Conservation (phyloP, 2,113 vertebrate species). For the Thalassarche chlororhynchos region DNA sequence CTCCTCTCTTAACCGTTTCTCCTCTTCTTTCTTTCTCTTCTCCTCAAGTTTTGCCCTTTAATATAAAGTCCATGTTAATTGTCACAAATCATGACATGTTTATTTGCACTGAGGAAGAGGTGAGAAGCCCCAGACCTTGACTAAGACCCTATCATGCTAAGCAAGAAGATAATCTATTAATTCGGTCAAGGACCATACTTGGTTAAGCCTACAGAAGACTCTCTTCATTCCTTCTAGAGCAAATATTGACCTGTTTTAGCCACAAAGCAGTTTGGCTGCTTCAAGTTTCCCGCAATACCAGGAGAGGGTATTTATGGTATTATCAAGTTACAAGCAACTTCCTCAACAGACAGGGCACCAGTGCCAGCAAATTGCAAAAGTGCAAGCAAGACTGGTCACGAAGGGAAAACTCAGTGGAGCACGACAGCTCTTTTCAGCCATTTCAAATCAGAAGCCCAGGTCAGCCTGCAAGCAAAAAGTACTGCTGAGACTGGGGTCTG, state of each 20-base stretch:
- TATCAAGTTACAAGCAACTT: neutral
- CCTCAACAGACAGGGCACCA: neutral
- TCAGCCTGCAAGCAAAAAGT: neutral
- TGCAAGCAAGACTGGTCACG: neutral
- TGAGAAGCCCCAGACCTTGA: neutral
- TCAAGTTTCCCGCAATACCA: neutral
- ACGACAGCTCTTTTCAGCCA: neutral
- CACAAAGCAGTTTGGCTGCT: neutral
- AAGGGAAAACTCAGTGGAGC: neutral
- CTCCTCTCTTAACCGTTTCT: slow-evolving; percentile 93
- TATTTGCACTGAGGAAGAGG: neutral
- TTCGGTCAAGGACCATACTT: neutral
- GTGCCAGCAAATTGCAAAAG: neutral
- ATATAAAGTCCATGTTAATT: neutral
- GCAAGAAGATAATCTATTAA: neutral
- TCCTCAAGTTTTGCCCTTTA: slow-evolving; percentile 93
- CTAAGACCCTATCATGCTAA: neutral
- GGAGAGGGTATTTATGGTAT: neutral
- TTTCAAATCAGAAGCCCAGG: neutral
- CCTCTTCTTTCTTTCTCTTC: slow-evolving; percentile 95
- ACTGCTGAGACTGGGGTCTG: neutral
- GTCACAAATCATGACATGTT: neutral
- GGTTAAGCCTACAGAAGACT: fast-evolving
- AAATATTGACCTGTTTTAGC: neutral
- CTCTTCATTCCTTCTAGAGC: neutral